A percentile compares a stretch with the other conserved stretches of the same genome.
Evolutionary conservation across 2,888 invertebrate species (phyloP).

Genomic region (Aquatica leii): DNA sequence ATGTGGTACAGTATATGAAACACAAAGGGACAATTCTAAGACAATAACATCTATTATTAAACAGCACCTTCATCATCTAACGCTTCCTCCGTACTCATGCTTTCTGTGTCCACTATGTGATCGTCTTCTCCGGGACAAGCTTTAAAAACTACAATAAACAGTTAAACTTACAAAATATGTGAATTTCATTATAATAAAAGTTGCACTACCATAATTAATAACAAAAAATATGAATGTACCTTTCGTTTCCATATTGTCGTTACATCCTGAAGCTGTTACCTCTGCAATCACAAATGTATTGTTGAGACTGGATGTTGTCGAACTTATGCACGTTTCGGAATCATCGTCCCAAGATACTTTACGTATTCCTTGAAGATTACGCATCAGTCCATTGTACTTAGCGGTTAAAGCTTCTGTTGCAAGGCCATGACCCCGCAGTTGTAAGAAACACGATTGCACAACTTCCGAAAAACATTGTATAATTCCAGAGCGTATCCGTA

Average conservation of each 20-base stretch:
- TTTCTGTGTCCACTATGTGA: background rate
- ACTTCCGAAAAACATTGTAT: conserved; percentile 60
- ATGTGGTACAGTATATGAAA: background rate
- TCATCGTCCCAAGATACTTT: conserved; percentile 70
- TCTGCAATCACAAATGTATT: background rate
- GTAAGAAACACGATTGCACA: conserved; percentile 67
- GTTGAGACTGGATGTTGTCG: background rate
- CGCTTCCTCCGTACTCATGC: background rate
- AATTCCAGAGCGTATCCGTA: conserved; percentile 45
- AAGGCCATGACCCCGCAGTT: conserved; percentile 68
- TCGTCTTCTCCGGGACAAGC: background rate
- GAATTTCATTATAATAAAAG: background rate
- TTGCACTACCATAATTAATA: background rate
- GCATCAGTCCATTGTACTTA: conserved; percentile 68
- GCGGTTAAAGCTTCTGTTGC: too few relatives aligned
- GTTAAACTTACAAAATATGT: too few relatives aligned
- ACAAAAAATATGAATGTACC: conserved; percentile 3
- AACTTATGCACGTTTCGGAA: background rate
- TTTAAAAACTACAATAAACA: conserved; percentile 4
- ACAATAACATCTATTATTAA: background rate
- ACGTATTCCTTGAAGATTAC: conserved; percentile 67
- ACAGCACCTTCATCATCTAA: conserved; percentile 1
- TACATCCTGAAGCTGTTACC: background rate
- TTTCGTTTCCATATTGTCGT: background rate
- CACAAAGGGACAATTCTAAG: background rate